These are phyloP conservation scores for Metaphire vulgaris DNA, from an alignment of 1,140 invertebrate genomes.

Conservation along the genomic window DNA sequence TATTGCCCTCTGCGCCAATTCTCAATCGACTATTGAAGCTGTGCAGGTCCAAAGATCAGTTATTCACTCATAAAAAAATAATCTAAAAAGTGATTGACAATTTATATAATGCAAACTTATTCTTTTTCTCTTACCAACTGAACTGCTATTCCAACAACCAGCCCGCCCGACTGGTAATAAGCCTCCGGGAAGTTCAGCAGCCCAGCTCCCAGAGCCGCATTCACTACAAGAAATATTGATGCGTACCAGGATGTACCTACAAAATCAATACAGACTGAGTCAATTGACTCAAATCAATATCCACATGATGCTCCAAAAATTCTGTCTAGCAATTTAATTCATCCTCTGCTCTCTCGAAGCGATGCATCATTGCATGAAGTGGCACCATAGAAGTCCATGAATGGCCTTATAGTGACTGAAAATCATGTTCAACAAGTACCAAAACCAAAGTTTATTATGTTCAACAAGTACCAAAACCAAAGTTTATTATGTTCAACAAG, in stretches of 20 bases:
- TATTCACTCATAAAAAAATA: not conserved
- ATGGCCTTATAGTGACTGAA: too few species aligned
- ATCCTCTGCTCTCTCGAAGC: too few species aligned
- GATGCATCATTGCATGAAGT: too few species aligned
- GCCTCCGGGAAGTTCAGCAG: conserved; percentile 67
- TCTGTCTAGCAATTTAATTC: too few species aligned
- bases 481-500: too few species aligned
- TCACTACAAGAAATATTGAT: conserved; percentile 63
- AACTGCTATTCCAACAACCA: conserved; percentile 56
- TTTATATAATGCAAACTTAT: not conserved
- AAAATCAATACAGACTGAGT: too few species aligned
- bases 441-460: too few species aligned
- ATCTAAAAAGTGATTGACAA: not conserved
- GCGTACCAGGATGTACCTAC: conserved; percentile 56
- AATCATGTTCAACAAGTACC: too few species aligned
- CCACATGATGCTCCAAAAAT: too few species aligned
- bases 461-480: too few species aligned
- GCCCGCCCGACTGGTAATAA: conserved; percentile 63
- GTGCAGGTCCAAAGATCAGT: not conserved
- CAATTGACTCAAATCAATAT: too few species aligned
- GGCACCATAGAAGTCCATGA: too few species aligned
- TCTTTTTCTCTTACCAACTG: conserved; percentile 54
- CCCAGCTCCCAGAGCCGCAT: conserved; percentile 66
- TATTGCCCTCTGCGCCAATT: not conserved
- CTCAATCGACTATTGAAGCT: not conserved